phyloP scores from a whole-genome alignment of 2,888 invertebrate species.

The Oscheius sp. region DNA sequence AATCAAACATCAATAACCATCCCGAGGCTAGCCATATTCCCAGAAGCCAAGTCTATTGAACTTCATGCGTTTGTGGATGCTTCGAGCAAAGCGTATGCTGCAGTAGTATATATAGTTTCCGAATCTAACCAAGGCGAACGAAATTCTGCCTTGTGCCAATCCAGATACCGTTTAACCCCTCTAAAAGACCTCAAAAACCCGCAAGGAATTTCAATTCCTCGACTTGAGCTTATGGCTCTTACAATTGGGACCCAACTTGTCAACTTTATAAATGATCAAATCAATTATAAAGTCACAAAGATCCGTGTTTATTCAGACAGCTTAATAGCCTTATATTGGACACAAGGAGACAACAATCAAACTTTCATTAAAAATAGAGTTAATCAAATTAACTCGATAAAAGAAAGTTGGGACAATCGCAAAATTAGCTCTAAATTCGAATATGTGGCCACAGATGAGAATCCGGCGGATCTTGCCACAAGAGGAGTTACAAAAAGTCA shows the following conservation, averaged over 20 bases:
- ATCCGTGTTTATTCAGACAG: slow-evolving; percentile 34
- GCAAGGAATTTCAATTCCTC: slow-evolving; percentile 32
- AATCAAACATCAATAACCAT: background rate
- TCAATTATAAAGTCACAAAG: background rate
- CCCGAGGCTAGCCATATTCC: background rate
- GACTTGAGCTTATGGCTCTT: slow-evolving; percentile 34
- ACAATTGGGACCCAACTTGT: slow-evolving; percentile 21
- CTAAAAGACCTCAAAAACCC: background rate
- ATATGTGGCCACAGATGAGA: slow-evolving; percentile 51
- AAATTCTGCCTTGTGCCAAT: background rate
- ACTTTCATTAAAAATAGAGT: slow-evolving; percentile 3
- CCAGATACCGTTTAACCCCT: background rate
- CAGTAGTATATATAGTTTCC: background rate
- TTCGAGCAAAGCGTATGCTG: background rate
- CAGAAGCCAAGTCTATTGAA: background rate
- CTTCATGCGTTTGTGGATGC: slow-evolving; percentile 10
- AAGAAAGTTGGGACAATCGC: background rate
- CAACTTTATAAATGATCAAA: background rate
- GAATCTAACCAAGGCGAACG: background rate
- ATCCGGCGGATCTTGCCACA: slow-evolving; percentile 64
- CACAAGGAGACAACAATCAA: background rate
- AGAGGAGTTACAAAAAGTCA: slow-evolving; percentile 34
- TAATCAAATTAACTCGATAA: background rate
- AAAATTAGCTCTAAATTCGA: slow-evolving; percentile 37
- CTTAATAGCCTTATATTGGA: slow-evolving; percentile 32